Percentiles rank a stretch among this genome's conserved stretches.
These are phyloP conservation scores for Anolis carolinensis DNA, from an alignment of 2,113 vertebrate genomes.

Conservation along the genomic window DNA sequence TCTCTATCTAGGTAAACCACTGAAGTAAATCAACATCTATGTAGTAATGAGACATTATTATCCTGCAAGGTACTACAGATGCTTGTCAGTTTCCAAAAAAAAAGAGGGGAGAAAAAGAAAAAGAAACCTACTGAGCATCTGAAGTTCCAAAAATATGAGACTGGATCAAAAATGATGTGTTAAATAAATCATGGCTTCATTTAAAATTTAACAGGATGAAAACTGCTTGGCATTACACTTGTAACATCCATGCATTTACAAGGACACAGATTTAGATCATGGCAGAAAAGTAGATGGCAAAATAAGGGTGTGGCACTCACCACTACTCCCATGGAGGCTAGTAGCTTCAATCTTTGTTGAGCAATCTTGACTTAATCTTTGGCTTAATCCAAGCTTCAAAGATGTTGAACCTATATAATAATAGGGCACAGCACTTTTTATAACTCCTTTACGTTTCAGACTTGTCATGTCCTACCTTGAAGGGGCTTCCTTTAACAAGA, in stretches of 20 bases:
- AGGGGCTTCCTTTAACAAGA: too few species aligned
- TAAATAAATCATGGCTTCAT: conserved; percentile 48
- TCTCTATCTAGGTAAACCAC: background rate
- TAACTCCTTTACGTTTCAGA: too few species aligned
- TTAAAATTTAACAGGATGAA: background rate
- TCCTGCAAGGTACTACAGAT: background rate
- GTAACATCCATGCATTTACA: background rate
- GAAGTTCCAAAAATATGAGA: conserved; percentile 2
- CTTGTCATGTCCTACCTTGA: too few species aligned
- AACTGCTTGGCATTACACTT: background rate
- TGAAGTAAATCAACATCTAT: background rate
- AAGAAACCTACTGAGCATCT: conserved; percentile 1
- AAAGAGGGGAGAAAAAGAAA: too few species aligned
- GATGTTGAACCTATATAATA: too few species aligned
- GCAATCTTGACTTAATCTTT: too few species aligned
- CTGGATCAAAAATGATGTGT: background rate
- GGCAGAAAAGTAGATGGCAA: conserved; percentile 4
- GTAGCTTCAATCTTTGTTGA: too few species aligned
- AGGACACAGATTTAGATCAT: conserved; percentile 20
- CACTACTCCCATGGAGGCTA: too few species aligned
- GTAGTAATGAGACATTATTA: background rate
- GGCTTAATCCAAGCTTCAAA: too few species aligned
- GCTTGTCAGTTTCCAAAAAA: background rate
- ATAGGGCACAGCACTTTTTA: too few species aligned
- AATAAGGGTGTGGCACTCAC: background rate